A percentile compares a stretch with the other conserved stretches of the same genome.
Evolutionary conservation across 2,797 vertebrate genomes (phyloP).

Genomic region (Triplophysa yarkandensis): DNA sequence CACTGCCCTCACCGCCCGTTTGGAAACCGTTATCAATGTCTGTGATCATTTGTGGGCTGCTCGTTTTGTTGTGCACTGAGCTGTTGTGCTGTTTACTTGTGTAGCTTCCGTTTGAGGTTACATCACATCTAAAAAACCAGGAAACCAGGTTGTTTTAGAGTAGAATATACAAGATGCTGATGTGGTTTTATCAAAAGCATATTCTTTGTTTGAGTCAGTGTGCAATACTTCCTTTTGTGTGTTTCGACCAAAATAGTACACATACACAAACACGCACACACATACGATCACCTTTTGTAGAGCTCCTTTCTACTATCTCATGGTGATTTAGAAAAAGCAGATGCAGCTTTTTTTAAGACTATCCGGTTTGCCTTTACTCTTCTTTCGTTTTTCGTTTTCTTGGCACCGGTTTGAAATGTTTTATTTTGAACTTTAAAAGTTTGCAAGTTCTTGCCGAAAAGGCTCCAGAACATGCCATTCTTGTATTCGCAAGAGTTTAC

Average conservation of each 20-base stretch:
- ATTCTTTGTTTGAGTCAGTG: conserved; percentile 84
- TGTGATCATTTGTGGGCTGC: conserved; percentile 47
- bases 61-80: conserved; percentile 61
- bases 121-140: conserved; percentile 75
- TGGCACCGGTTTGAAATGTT: conserved; percentile 20
- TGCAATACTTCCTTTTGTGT: conserved; percentile 80
- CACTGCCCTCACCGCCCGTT: conserved; percentile 42
- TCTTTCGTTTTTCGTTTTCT: conserved; percentile 4
- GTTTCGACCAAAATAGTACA: conserved; percentile 76
- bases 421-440: conserved; percentile 32
- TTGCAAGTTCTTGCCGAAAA: conserved; percentile 21
- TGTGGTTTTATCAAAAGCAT: conserved; percentile 84
- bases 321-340: conserved; percentile 56
- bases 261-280: conserved; percentile 45
- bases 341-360: conserved; percentile 24
- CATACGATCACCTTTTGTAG: conserved; percentile 64
- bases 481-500: conserved; percentile 10
- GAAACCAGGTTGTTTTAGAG: conserved; percentile 77
- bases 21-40: conserved; percentile 36
- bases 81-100: conserved; percentile 70
- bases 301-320: conserved; percentile 63
- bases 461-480: background rate
- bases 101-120: conserved; percentile 70
- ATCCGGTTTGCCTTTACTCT: conserved; percentile 3
- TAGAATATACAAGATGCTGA: conserved; percentile 81